A percentile compares a stretch with the other conserved stretches of the same genome.
These are phyloP conservation scores for Sminthopsis crassicaudata DNA, from an alignment of 2,113 vertebrate genomes.

Conservation along the genomic window DNA sequence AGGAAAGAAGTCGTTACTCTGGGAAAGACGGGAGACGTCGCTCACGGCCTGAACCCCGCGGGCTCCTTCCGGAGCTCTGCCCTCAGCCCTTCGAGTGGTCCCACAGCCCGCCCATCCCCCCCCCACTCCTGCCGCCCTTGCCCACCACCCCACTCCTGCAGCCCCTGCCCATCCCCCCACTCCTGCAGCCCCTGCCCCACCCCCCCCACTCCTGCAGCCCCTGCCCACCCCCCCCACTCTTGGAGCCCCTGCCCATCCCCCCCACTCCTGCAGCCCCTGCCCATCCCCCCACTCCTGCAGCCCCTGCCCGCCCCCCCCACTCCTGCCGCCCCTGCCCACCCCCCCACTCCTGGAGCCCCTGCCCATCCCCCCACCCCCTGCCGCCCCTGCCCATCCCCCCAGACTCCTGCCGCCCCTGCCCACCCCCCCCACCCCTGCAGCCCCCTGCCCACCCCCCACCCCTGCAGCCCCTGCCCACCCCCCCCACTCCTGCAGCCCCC, in stretches of 20 bases:
- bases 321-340: too few relatives aligned
- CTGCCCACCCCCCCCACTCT: fast-evolving
- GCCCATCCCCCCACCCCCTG: fast-evolving
- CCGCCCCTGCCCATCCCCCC: too few relatives aligned
- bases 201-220: fast-evolving
- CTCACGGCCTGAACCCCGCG: not conserved
- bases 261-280: fast-evolving
- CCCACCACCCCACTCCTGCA: fast-evolving
- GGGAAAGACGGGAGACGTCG: not conserved
- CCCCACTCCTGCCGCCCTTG: fast-evolving
- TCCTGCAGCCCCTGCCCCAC: too few relatives aligned
- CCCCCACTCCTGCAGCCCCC: fast-evolving
- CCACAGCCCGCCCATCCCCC: too few relatives aligned
- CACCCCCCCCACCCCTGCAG: too few relatives aligned
- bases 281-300: too few relatives aligned
- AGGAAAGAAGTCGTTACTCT: slow-evolving; percentile 88
- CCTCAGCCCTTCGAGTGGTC: too few relatives aligned
- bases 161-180: fast-evolving
- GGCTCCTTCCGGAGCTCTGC: slow-evolving; percentile 3
- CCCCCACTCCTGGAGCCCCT: fast-evolving
- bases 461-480: too few relatives aligned
- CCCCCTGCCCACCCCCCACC: fast-evolving
- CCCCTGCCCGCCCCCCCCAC: fast-evolving
- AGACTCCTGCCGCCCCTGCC: fast-evolving
- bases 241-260: fast-evolving